Base-by-base conservation (phyloP, 2,888 invertebrate species). In the Hoplodrina blanda region DNA sequence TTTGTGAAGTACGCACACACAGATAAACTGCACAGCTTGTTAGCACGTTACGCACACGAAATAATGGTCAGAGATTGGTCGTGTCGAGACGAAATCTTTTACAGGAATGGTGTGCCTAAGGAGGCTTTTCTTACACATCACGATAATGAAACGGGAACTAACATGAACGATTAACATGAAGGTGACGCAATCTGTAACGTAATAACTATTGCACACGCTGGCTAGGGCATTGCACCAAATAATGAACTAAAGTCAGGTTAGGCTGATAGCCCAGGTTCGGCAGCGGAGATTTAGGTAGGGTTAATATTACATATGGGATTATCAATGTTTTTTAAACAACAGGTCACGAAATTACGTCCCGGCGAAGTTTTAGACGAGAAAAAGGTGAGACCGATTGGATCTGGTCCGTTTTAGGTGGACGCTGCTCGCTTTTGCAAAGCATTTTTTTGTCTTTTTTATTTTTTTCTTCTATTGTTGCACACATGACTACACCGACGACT, bases 361-460 rank as follows among this genome's bases (percentile, higher is more conserved):
- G 98, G 98, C 95, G 98, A 98, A 97, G 98, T 99, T 95, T 96
- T 98, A 96, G 98, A 98, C 96, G 98, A 98, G 95, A 98, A 98
- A 97, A 98, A 98, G 98, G 98, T 99, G 98, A 98, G 95, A 95
- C 92, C 91, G 91, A 92, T 91, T 94, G 94, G 94, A 91, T 94
- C 95, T 94, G 94, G 93, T 92, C 93, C 90, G 88, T 92, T 92
- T 92, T 94, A 95, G 95, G 94, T 93, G 94, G 95, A 93, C 92
- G 92, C 94, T 95, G 93, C 93, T 95, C 93, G 95, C 95, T 96
- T 94, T 93, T 93, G 95, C 95, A 93, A 94, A 95, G 94, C 95
- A 94, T 95, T 94, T 80, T 75, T 81, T 84, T 94, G 88, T 91
- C 90, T 90, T 88, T 87, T 82, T 41, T 41, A 13, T 13, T 41